Percentiles rank a stretch among this genome's conserved stretches.
phyloP scores from a whole-genome alignment of 2,888 invertebrate genomes.

The Phaedon cochleariae region DNA sequence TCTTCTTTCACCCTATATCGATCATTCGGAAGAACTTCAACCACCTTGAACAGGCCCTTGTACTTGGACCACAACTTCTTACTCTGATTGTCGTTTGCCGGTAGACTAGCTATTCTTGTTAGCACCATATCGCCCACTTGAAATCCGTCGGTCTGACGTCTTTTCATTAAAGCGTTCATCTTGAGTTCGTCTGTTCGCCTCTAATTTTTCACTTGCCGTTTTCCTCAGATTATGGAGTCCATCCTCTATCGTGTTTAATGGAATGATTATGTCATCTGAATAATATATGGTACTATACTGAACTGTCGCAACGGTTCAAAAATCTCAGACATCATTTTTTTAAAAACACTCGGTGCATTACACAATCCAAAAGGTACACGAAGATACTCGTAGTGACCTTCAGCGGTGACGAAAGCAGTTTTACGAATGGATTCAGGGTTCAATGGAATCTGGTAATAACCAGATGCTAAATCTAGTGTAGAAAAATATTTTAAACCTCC shows the following conservation, averaged over 20 bases:
- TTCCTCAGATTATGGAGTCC: background rate
- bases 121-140: constrained; percentile 27
- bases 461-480: constrained; percentile 38
- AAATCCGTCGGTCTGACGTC: background rate
- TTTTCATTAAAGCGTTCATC: too few species aligned
- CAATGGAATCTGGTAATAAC: constrained; percentile 49
- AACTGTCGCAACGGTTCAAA: constrained; percentile 19
- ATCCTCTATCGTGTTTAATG: background rate
- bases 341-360: constrained; percentile 31
- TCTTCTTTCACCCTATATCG: constrained; percentile 26
- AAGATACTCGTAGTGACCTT: constrained; percentile 34
- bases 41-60: constrained; percentile 21
- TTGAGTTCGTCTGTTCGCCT: too few species aligned
- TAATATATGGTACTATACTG: constrained; percentile 21
- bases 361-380: constrained; percentile 11
- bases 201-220: too few species aligned
- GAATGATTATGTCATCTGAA: constrained; percentile 29
- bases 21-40: constrained; percentile 26
- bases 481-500: constrained; percentile 36
- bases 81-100: constrained; percentile 22
- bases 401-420: constrained; percentile 41
- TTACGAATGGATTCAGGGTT: constrained; percentile 32
- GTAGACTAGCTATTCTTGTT: constrained; percentile 24
- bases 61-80: constrained; percentile 29
- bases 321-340: constrained; percentile 29